These are phyloP conservation scores for Phylloscopus whistleri DNA, from an alignment of 2,113 vertebrate species.

Conservation along the genomic window DNA sequence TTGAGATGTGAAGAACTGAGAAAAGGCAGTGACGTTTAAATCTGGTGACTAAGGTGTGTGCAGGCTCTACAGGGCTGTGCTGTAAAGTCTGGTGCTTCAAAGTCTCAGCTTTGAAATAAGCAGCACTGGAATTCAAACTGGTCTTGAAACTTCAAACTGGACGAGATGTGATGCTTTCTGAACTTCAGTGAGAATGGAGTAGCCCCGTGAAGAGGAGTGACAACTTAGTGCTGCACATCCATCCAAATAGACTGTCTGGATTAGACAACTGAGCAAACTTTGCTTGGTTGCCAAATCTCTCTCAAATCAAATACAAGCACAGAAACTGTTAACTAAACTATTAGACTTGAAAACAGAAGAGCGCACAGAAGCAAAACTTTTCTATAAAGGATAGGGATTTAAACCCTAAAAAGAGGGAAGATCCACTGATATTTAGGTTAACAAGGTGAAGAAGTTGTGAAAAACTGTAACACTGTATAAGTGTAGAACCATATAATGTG, in stretches of 20 bases:
- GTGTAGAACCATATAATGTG: neutral
- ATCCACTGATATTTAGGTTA: neutral
- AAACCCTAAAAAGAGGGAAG: neutral
- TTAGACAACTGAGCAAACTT: neutral
- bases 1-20: conserved; percentile 21
- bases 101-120: conserved; percentile 25
- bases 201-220: neutral
- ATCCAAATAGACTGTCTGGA: neutral
- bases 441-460: neutral
- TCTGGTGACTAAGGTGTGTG: conserved; percentile 43
- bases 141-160: too few species aligned
- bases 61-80: conserved; percentile 3
- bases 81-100: neutral
- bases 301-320: neutral
- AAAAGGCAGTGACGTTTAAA: conserved; percentile 13
- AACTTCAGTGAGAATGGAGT: conserved; percentile 5
- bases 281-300: neutral
- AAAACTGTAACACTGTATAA: neutral
- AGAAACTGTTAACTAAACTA: neutral
- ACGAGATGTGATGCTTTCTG: conserved; percentile 6
- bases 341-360: neutral
- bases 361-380: neutral
- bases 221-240: neutral
- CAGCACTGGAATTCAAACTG: conserved; percentile 57
- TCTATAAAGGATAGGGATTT: neutral